Percentiles rank a stretch among this genome's conserved stretches.
Evolutionary conservation across 2,113 vertebrate species (phyloP).

Genomic region (Puntigrus tetrazona): DNA sequence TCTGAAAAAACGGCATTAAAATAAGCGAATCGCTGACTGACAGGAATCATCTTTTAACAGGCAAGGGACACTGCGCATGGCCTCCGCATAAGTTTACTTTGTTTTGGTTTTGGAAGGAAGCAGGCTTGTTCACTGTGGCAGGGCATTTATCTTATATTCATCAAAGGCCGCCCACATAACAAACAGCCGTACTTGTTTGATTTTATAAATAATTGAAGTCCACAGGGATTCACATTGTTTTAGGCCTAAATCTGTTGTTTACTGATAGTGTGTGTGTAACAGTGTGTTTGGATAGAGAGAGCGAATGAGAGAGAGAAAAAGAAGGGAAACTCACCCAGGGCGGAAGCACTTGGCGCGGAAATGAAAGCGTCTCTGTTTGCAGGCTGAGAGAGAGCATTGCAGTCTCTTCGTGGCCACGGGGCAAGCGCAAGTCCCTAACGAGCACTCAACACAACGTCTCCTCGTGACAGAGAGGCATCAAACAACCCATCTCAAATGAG

Average conservation of each 20-base stretch:
- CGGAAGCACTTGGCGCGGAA: constrained; percentile 54
- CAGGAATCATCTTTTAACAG: neutral
- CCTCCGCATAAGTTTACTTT: constrained; percentile 31
- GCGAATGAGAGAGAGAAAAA: constrained; percentile 37
- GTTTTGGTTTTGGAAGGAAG: constrained; percentile 28
- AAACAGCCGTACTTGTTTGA: constrained; percentile 60
- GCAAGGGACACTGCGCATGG: neutral
- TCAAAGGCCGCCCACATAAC: constrained; percentile 48
- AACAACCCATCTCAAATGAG: constrained; percentile 14
- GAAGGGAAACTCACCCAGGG: constrained; percentile 51
- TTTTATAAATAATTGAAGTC: constrained; percentile 61
- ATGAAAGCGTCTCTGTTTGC: constrained; percentile 43
- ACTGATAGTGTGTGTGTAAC: constrained; percentile 53
- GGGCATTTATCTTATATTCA: constrained; percentile 51
- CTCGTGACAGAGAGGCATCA: constrained; percentile 34
- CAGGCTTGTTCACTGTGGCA: constrained; percentile 25
- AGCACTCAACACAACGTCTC: constrained; percentile 41
- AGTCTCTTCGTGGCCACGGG: constrained; percentile 11
- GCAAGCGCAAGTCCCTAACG: constrained; percentile 34
- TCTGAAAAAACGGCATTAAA: neutral
- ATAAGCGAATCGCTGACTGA: neutral
- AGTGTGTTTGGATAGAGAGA: constrained; percentile 47
- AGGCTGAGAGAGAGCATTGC: constrained; percentile 10
- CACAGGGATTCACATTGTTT: constrained; percentile 51
- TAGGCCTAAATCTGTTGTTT: constrained; percentile 60